These are phyloP conservation scores for Atrina japonica DNA, from an alignment of 2,888 invertebrate species.

Conservation along the genomic window DNA sequence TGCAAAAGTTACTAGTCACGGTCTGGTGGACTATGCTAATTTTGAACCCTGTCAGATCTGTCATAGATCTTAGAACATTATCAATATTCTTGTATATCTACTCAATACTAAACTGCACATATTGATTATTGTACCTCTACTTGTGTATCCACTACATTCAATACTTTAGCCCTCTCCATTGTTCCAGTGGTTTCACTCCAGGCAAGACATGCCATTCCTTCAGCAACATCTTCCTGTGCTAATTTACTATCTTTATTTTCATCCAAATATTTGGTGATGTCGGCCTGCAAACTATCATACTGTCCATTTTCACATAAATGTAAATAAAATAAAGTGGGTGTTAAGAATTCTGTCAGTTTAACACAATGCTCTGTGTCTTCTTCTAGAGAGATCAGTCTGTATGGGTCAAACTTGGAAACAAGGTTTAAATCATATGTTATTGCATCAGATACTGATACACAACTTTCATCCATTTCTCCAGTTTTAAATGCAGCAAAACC, in stretches of 20 bases:
- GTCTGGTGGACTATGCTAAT: too few relatives aligned
- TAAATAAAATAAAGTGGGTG: constrained; percentile 23
- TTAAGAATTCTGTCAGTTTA: constrained; percentile 11
- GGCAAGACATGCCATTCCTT: constrained; percentile 26
- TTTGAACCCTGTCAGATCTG: too few relatives aligned
- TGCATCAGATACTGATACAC: background rate
- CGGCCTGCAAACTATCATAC: constrained; percentile 5
- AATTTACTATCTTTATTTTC: constrained; percentile 16
- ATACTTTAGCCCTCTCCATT: constrained; percentile 20
- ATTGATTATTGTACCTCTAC: too few relatives aligned
- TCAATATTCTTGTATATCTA: too few relatives aligned
- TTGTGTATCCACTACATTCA: constrained; percentile 16
- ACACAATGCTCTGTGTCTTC: constrained; percentile 30
- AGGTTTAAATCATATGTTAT: background rate
- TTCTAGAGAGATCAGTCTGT: background rate
- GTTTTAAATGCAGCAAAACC: constrained; percentile 19
- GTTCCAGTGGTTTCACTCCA: background rate
- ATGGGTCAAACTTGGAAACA: background rate
- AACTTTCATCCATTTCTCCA: background rate
- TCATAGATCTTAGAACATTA: too few relatives aligned
- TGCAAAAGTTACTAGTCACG: too few relatives aligned
- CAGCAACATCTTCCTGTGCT: background rate
- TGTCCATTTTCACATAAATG: constrained; percentile 6
- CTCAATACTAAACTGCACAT: too few relatives aligned
- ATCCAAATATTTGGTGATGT: constrained; percentile 18